Evolutionary conservation across 2,113 vertebrate genomes (phyloP), one percentile per base, ranked within the genome.

Genomic region (Phasianus colchicus): DNA sequence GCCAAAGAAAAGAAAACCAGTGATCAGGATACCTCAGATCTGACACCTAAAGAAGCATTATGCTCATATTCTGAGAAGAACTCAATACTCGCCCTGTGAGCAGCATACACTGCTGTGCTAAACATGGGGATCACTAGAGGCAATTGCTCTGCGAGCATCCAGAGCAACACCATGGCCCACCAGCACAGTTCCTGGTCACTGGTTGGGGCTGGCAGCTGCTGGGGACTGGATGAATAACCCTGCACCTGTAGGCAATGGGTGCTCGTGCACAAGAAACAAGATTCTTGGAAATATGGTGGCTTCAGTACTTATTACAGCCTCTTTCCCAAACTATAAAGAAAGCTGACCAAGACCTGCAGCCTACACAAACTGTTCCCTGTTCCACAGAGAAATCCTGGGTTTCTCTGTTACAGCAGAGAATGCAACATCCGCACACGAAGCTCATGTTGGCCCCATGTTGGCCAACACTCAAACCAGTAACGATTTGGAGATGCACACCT

Each of bases 211-310:
- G 15, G 0, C 3, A 45, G 36, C 13, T 34, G 55, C 14, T 3
- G 1, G 10, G 25, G 19, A 11, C 43, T 54, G 21, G 11, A 48
- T 55, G 16, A n/a, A 43, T 34, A 65, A 30, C 1, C 22, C 25
- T 36, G 42, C 57, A 10, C 1, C 20, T 27, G 38, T 1, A 3
- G 27, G 27, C 43, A 83, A 34, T 17, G 29, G 29, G 12, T 13
- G 8, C 36, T 52, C 7, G 0, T 10, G 9, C 29, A 43, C 27
- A 17, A 25, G 4, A 10, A 43, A 58, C 0, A 48, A 3, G 6
- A 66, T 18, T 25, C 66, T 54, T 60, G 29, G 48, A 47, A 76
- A 72, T 6, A 32, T 1, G 13, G 57, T 13, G n/a, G 16, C 20
- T 57, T 43, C 20, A 16, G 0, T 9, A 5, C 21, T 11, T 74